Evolutionary conservation across 2,888 invertebrate genomes (phyloP), one percentile per base, ranked within the genome.

Genomic region (Caenorhabditis macrosperma): DNA sequence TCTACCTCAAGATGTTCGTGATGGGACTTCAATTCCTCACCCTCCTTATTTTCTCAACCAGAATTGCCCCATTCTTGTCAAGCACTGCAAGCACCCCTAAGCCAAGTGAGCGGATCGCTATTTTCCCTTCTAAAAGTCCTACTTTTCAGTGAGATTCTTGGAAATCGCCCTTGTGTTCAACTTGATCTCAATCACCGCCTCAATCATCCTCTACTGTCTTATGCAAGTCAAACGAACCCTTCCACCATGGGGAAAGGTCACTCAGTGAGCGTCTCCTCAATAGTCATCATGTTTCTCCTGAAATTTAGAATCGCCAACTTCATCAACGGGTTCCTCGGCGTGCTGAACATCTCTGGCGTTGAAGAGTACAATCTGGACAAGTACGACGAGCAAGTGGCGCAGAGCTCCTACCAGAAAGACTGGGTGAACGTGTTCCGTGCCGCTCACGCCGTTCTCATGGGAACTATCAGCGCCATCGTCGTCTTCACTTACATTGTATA

Each of bases 131-230:
- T n/a, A n/a, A n/a, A n/a, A n/a, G n/a, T n/a, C n/a, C n/a, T n/a
- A n/a, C n/a, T 17, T 82, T 87, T 66, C 77, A 90, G 90, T 90
- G 74, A 79, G 87, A 61, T 85, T 90, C 79, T 84, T 89, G 64
- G 90, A 90, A 79, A 85, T 90, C 69, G 78, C 88, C 24, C 78
- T 90, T n/a, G 82, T 86, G 26, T 71, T 89, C 77, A 90, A 89
- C 69, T 71, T 86, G 20, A 60, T 88, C 38, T 88, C 87, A 26
- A 88, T 90, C 57, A 69, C 87, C 9, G 64, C 81, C 22, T 86
- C 87, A 4, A 79, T 88, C 26, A 61, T 88, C 24, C 33, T 90
- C 6, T 85, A 80, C 81, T 82, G 86, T 55, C 78, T 77, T 52
- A 84, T 81, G 50, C 82, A 87, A 52, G 80, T 88, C 20, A 86